Percentiles rank a stretch among this genome's conserved stretches.
Evolutionary conservation across 2,797 vertebrate genomes (phyloP).

Genomic region (Tachyglossus aculeatus): DNA sequence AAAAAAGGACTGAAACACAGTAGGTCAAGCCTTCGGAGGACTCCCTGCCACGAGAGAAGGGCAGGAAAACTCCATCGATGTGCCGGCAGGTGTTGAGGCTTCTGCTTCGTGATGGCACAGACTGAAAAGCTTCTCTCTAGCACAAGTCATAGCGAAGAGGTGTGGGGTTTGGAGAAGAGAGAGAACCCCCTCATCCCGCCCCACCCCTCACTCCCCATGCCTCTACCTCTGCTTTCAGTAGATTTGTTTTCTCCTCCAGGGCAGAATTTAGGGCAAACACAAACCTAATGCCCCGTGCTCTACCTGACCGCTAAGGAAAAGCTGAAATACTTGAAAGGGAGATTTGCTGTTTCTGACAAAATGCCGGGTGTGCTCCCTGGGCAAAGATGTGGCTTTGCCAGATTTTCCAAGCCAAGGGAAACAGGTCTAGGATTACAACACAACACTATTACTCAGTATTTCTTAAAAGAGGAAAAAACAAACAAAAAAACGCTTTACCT

Average conservation of each 20-base stretch:
- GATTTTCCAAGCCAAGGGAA: constrained; percentile 51
- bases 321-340: constrained; percentile 69
- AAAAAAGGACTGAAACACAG: constrained; percentile 27
- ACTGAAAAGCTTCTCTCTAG: not conserved
- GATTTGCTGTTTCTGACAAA: constrained; percentile 51
- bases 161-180: not conserved
- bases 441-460: constrained; percentile 42
- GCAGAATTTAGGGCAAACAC: not conserved
- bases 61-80: not conserved
- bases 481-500: constrained; percentile 44
- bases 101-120: not conserved
- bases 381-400: constrained; percentile 57
- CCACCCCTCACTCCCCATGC: not conserved
- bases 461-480: constrained; percentile 12
- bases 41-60: not conserved
- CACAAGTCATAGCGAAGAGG: not conserved
- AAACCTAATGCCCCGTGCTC: constrained; percentile 16
- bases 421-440: constrained; percentile 47
- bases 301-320: constrained; percentile 38
- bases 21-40: constrained; percentile 33
- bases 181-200: not conserved
- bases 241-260: no score
- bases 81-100: not conserved
- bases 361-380: constrained; percentile 61
- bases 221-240: no score